Conservation (phyloP, 1,140 invertebrate species). For the Pseudobourletiella spinata region DNA sequence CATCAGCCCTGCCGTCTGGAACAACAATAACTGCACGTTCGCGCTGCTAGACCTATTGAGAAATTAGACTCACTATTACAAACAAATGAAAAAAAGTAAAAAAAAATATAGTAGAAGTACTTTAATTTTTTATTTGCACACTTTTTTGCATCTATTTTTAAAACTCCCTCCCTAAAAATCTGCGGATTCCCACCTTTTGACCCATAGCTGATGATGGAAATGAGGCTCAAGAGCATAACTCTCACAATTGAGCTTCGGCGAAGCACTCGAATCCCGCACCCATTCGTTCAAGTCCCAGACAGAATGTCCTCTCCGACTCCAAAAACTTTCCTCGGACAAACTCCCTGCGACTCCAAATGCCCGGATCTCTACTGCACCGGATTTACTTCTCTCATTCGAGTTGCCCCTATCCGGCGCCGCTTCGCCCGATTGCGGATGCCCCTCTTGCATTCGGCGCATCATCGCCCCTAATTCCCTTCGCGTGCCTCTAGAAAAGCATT, state of each 20-base stretch:
- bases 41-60: constrained; percentile 81
- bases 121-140: no score
- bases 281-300: constrained; percentile 71
- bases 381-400: constrained; percentile 35
- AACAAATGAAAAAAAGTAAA: background rate
- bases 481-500: no score
- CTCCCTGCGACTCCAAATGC: constrained; percentile 13
- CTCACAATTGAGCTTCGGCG: constrained; percentile 74
- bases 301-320: constrained; percentile 25
- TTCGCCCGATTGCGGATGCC: constrained; percentile 3
- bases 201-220: constrained; percentile 71
- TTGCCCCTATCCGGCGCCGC: constrained; percentile 30
- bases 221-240: constrained; percentile 63
- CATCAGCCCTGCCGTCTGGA: constrained; percentile 94
- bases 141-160: no score
- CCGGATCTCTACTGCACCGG: constrained; percentile 17
- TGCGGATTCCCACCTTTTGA: constrained; percentile 71
- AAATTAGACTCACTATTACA: no score
- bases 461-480: no score
- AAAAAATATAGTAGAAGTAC: no score
- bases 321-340: background rate
- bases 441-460: no score
- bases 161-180: no score
- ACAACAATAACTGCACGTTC: constrained; percentile 90
- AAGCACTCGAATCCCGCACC: constrained; percentile 70